Percentiles rank a stretch among this genome's conserved stretches.
These are phyloP conservation scores for Platyscapa corneri DNA, from an alignment of 1,140 invertebrate species.

Conservation along the genomic window DNA sequence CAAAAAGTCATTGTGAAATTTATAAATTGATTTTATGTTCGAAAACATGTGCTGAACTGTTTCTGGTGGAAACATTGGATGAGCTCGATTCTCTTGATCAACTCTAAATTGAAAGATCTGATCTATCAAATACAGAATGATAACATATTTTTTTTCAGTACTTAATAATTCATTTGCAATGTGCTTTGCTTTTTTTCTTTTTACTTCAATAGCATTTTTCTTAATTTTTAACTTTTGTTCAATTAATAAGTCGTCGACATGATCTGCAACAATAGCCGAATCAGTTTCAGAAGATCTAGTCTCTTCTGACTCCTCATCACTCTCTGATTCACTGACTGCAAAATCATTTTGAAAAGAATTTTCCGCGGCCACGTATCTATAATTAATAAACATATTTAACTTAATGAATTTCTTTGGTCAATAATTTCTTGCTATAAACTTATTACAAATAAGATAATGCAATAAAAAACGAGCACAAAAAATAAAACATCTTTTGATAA, in stretches of 20 bases:
- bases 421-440: background rate
- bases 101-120: constrained; percentile 78
- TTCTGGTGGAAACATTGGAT: constrained; percentile 72
- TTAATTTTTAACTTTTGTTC: constrained; percentile 55
- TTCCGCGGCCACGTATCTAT: constrained; percentile 66
- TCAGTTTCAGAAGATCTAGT: constrained; percentile 66
- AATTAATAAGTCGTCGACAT: constrained; percentile 55
- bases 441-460: background rate
- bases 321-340: constrained; percentile 71
- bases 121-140: constrained; percentile 81
- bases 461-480: background rate
- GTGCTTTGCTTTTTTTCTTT: constrained; percentile 73
- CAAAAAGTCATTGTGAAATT: constrained; percentile 81
- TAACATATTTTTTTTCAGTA: constrained; percentile 83
- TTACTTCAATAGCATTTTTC: constrained; percentile 59
- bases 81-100: constrained; percentile 73
- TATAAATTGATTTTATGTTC: constrained; percentile 75
- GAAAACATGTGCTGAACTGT: constrained; percentile 72
- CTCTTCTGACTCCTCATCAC: constrained; percentile 71
- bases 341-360: constrained; percentile 63
- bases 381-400: constrained; percentile 22
- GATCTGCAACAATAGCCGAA: constrained; percentile 59
- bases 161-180: constrained; percentile 82
- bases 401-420: background rate
- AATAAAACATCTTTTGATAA: too few relatives aligned